These are phyloP conservation scores for Myodes glareolus DNA, from an alignment of 2,113 vertebrate genomes.

Conservation along the genomic window DNA sequence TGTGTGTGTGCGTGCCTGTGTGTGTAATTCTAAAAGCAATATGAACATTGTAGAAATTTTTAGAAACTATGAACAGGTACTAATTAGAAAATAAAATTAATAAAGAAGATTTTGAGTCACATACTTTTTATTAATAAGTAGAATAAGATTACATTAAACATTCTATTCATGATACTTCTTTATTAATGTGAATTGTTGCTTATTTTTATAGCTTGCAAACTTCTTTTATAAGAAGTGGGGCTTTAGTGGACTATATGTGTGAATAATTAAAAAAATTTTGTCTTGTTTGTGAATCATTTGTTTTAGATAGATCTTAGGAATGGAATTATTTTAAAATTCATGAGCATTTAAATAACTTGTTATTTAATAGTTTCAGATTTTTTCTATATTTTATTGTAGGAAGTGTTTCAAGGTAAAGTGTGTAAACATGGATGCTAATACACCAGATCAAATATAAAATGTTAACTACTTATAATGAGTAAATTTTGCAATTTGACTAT, in stretches of 20 bases:
- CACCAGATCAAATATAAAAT: not conserved
- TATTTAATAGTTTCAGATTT: not conserved
- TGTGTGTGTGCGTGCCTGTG: not conserved
- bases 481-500: constrained; percentile 27
- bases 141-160: not conserved
- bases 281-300: not conserved
- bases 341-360: constrained; percentile 34
- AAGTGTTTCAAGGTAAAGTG: not conserved
- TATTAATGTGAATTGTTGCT: constrained; percentile 2
- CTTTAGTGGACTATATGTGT: not conserved
- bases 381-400: constrained; percentile 36
- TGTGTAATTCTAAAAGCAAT: constrained; percentile 39
- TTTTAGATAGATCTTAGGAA: constrained; percentile 24
- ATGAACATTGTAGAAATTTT: not conserved
- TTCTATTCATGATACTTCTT: not conserved
- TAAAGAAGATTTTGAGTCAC: not conserved
- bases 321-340: constrained; percentile 23
- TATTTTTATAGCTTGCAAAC: constrained; percentile 37
- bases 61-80: not conserved
- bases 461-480: not conserved
- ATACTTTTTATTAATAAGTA: not conserved
- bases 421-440: not conserved
- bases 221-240: not conserved
- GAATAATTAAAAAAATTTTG: not conserved
- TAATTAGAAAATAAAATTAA: constrained; percentile 44